These are phyloP conservation scores for Gadopsis marmoratus DNA, from an alignment of 2,797 vertebrate species.

Conservation along the genomic window DNA sequence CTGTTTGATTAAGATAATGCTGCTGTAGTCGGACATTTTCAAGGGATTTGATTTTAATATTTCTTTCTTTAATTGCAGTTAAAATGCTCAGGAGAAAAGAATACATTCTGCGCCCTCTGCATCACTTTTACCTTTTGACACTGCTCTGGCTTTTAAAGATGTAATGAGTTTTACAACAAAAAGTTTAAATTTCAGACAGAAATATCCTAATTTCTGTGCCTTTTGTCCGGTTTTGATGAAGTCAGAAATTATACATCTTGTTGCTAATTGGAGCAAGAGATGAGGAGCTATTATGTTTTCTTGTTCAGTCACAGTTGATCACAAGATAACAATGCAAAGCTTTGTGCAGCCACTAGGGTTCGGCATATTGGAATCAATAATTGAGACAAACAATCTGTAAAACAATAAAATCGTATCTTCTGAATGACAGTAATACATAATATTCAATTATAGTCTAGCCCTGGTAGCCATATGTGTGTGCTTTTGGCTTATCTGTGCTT, in stretches of 20 bases:
- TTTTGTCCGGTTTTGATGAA: neutral
- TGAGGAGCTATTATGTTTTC: neutral
- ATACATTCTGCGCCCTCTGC: neutral
- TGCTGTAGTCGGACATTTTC: constrained; percentile 20
- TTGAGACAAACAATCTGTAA: neutral
- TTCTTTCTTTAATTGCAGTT: constrained; percentile 33
- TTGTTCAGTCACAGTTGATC: neutral
- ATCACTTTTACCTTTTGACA: neutral
- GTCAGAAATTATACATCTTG: neutral
- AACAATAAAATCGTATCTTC: neutral
- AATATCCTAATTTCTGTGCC: neutral
- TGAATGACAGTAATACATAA: neutral
- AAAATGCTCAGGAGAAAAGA: constrained; percentile 30
- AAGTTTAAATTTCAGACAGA: neutral
- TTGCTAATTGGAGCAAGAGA: neutral
- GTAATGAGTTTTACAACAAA: neutral
- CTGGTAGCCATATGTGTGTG: neutral
- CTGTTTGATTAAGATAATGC: constrained; percentile 57
- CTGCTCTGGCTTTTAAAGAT: neutral
- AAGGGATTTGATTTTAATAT: constrained; percentile 37
- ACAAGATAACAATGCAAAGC: neutral
- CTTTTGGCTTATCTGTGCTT: constrained; percentile 38
- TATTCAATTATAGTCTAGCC: neutral
- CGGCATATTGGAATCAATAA: neutral
- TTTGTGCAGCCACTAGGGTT: neutral